These are phyloP conservation scores for Pseudomyrmex gracilis DNA, from an alignment of 1,140 invertebrate species.

Conservation along the genomic window DNA sequence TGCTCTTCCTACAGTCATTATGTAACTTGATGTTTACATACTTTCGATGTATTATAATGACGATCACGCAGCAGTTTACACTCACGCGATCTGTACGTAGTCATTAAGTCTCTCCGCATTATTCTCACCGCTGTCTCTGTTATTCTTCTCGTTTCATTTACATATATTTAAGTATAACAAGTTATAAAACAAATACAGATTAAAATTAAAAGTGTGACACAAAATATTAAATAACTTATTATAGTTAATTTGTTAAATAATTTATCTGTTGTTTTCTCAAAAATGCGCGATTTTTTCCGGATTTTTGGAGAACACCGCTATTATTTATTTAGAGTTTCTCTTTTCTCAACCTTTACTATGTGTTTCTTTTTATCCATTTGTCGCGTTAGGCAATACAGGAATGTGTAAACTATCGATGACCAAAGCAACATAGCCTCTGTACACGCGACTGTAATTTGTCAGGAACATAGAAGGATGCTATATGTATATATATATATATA, in stretches of 20 bases:
- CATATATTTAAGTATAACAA: too few species aligned
- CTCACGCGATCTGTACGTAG: neutral
- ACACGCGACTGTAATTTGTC: conserved; percentile 36
- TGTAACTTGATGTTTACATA: conserved; percentile 22
- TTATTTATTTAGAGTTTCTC: neutral
- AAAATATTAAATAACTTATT: neutral
- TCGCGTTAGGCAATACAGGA: conserved; percentile 15
- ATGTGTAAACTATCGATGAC: conserved; percentile 29
- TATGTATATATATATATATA: conserved; percentile 5
- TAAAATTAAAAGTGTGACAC: neutral
- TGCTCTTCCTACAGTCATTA: conserved; percentile 16
- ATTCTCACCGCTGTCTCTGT: neutral
- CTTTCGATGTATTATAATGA: conserved; percentile 23
- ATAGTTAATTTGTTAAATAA: neutral
- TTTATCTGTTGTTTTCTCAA: neutral
- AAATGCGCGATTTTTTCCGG: neutral
- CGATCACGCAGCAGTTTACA: neutral
- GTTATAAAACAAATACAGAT: too few species aligned
- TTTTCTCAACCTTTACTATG: neutral
- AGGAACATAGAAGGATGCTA: conserved; percentile 8
- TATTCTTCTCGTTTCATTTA: neutral
- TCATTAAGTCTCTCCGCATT: conserved; percentile 18
- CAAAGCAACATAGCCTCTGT: neutral
- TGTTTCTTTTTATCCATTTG: neutral
- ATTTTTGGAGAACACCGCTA: neutral